These are phyloP conservation scores for Agrotis puta DNA, from an alignment of 2,888 invertebrate species.

Conservation along the genomic window DNA sequence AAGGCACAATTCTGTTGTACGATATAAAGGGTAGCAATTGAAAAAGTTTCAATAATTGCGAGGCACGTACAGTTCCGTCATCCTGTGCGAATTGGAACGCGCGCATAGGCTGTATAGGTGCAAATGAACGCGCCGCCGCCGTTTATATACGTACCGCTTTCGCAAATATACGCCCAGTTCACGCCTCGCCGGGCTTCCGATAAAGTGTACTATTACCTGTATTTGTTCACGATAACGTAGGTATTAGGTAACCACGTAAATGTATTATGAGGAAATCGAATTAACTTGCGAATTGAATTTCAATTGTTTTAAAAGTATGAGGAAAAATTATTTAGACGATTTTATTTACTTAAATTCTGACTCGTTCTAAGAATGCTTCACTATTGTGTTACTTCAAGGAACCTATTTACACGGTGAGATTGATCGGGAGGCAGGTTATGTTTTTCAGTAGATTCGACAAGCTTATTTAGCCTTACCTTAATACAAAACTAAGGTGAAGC, in stretches of 20 bases:
- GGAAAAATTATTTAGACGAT: neutral
- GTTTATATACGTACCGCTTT: constrained; percentile 49
- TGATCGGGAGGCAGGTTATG: neutral
- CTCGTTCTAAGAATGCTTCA: neutral
- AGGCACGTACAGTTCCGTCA: constrained; percentile 40
- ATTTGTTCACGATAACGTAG: constrained; percentile 21
- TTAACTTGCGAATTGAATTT: constrained; percentile 13
- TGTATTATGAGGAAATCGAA: constrained; percentile 17
- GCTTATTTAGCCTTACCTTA: constrained; percentile 11
- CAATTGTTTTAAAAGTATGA: constrained; percentile 30
- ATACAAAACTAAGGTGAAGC: constrained; percentile 29
- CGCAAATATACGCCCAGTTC: constrained; percentile 45
- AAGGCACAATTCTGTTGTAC: constrained; percentile 56
- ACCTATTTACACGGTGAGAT: neutral
- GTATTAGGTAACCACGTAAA: constrained; percentile 25
- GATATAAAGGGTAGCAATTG: constrained; percentile 69
- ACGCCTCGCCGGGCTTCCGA: constrained; percentile 34
- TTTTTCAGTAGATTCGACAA: neutral
- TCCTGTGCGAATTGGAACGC: constrained; percentile 72
- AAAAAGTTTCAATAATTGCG: constrained; percentile 80
- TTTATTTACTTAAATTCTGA: neutral
- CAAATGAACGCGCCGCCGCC: constrained; percentile 57
- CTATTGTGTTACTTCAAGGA: no score
- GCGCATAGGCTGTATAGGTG: constrained; percentile 57
- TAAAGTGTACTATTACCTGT: constrained; percentile 48